A percentile compares a stretch with the other conserved stretches of the same genome.
Evolutionary conservation across 2,888 invertebrate genomes (phyloP).

Genomic region (Trachelus troglodyta): DNA sequence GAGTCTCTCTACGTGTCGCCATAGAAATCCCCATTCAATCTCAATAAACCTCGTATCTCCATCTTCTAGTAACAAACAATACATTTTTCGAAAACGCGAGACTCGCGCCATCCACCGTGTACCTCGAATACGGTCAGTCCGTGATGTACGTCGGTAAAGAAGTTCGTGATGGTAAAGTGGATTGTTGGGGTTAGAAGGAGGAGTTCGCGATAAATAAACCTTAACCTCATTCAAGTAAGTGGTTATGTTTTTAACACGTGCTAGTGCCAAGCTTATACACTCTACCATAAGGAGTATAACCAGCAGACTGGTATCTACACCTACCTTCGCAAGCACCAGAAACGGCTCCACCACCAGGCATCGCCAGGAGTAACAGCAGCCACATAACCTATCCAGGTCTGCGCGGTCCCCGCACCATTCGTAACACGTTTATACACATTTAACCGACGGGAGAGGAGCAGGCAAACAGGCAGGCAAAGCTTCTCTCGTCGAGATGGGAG

Average conservation of each 20-base stretch:
- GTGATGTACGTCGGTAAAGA: not conserved
- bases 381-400: not conserved
- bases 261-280: conserved; percentile 42
- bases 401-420: conserved; percentile 4
- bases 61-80: conserved; percentile 20
- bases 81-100: not conserved
- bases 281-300: conserved; percentile 33
- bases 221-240: conserved; percentile 56
- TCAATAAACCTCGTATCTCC: conserved; percentile 25
- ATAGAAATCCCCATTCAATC: not conserved
- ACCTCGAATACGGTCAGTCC: not conserved
- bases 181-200: conserved; percentile 20
- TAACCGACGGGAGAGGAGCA: conserved; percentile 3
- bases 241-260: conserved; percentile 62
- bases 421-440: conserved; percentile 9
- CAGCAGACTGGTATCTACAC: conserved; percentile 16
- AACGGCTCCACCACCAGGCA: conserved; percentile 18
- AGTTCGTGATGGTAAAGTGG: not conserved
- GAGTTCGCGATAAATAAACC: conserved; percentile 53
- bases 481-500: conserved; percentile 58
- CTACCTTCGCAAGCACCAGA: conserved; percentile 8
- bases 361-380: conserved; percentile 6
- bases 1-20: not conserved
- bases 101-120: not conserved
- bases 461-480: conserved; percentile 26